These are phyloP conservation scores for Drosophila heteroneura DNA, from an alignment of 2,888 invertebrate genomes.

Conservation along the genomic window DNA sequence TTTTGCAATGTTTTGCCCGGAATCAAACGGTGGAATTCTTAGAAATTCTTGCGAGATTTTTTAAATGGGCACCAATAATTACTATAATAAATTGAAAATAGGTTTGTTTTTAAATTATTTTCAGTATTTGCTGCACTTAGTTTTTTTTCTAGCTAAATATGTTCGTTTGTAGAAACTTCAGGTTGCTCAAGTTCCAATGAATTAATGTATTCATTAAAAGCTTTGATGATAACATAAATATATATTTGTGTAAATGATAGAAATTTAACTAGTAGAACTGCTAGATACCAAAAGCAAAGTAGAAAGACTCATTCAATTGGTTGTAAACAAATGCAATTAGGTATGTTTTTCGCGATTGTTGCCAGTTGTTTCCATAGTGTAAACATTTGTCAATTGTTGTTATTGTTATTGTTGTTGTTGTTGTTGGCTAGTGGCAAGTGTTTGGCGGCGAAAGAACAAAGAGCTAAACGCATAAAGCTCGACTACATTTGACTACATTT, in stretches of 20 bases:
- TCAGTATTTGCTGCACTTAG: background rate
- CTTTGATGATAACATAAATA: constrained; percentile 1
- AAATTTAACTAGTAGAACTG: background rate
- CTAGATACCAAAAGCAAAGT: background rate
- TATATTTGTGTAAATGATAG: background rate
- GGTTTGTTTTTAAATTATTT: background rate
- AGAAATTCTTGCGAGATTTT: background rate
- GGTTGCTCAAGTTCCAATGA: background rate
- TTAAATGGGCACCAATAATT: background rate
- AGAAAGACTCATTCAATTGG: constrained; percentile 3
- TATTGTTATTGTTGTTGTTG: constrained; percentile 9
- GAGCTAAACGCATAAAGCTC: constrained; percentile 47
- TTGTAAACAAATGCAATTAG: constrained; percentile 32
- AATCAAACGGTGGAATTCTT: background rate
- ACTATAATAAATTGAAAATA: background rate
- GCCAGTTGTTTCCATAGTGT: constrained; percentile 35
- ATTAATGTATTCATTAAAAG: background rate
- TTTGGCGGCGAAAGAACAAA: constrained; percentile 65
- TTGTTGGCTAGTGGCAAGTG: constrained; percentile 15
- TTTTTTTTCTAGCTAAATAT: background rate
- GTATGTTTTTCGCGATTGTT: constrained; percentile 18
- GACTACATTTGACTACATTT: constrained; percentile 50
- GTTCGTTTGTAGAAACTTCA: background rate
- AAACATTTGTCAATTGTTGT: constrained; percentile 37
- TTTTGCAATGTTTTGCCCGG: background rate